phyloP scores from a whole-genome alignment of 2,797 vertebrate genomes.

The Micrastur ruficollis region DNA sequence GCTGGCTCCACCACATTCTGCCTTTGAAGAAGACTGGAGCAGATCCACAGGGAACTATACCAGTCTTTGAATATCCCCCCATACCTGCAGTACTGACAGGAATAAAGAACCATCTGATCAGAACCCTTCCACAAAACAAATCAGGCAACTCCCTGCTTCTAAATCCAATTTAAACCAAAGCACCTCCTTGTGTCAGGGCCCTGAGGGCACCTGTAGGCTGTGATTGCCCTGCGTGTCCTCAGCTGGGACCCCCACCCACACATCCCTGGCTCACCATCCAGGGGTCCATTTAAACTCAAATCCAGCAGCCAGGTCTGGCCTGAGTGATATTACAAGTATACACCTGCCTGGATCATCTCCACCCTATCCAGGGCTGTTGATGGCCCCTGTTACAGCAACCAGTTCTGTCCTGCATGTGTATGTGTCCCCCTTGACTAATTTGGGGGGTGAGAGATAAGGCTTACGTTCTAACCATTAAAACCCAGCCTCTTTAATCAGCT shows the following conservation, averaged over 20 bases:
- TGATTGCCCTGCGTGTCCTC: neutral
- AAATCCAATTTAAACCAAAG: neutral
- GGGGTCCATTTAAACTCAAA: neutral
- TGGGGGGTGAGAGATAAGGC: accelerated
- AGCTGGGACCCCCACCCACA: neutral
- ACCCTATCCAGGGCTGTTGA: no score
- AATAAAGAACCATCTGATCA: accelerated
- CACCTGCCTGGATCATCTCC: neutral
- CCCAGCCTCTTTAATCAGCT: neutral
- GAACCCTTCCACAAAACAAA: neutral
- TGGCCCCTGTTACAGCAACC: neutral
- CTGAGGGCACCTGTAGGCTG: neutral
- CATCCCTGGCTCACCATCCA: accelerated
- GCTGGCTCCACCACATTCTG: accelerated
- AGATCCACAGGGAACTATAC: neutral
- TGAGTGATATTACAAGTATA: accelerated
- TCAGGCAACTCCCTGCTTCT: accelerated
- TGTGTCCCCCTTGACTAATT: neutral
- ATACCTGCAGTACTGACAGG: accelerated
- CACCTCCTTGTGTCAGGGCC: neutral
- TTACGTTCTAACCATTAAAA: neutral
- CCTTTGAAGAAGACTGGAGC: neutral
- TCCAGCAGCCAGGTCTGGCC: accelerated
- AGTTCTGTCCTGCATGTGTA: neutral
- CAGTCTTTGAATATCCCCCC: accelerated